Evolutionary conservation across 2,888 invertebrate species (phyloP), one percentile per base, ranked within the genome.

Genomic region (Elysia crispata): DNA sequence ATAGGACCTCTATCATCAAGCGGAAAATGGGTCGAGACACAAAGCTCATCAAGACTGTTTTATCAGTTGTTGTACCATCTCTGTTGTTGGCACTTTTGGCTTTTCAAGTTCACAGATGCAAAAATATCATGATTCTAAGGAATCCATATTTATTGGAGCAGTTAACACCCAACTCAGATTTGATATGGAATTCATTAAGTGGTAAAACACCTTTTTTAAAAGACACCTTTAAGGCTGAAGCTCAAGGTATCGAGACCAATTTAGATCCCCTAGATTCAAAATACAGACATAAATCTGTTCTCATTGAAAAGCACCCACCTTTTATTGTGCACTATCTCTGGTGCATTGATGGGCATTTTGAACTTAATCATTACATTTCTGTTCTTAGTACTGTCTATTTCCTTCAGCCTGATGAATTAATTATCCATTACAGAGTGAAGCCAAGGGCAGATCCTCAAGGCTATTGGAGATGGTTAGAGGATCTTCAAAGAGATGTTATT

Each of bases 391-490:
- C 79, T 15, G 64, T 81, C 25, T 78, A 82, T 11, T 73, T 76
- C 25, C 28, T 84, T 23, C 79, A 69, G 23, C 84, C 84, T 3
- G 83, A 83, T 23, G 74, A 80, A 67, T 80, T 84, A 8, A 66
- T 84, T 49, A 81, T 84, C 49, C 84, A 84, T 60, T 83, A 83
- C 57, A 31, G 70, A 66, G 72, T 76, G 31, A 72, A 75, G 66
- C 83, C 83, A 3, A 31, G 76, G n/a, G 28, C 57, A 23, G 84
- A 84, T 18, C 67, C 72, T n/a, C 74, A 81, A 41, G 82, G 83
- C 49, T 84, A 83, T 70, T 82, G 82, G 76, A 79, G 80, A 23
- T 84, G 83, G 83, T 77, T 84, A 31, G 82, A 82, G n/a, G 83
- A 83, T 73, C 74, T 84, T 18, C 83, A 83, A 54, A 66, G 82